phyloP scores from a whole-genome alignment of 2,113 vertebrate genomes.

The Gracilinanus agilis region DNA sequence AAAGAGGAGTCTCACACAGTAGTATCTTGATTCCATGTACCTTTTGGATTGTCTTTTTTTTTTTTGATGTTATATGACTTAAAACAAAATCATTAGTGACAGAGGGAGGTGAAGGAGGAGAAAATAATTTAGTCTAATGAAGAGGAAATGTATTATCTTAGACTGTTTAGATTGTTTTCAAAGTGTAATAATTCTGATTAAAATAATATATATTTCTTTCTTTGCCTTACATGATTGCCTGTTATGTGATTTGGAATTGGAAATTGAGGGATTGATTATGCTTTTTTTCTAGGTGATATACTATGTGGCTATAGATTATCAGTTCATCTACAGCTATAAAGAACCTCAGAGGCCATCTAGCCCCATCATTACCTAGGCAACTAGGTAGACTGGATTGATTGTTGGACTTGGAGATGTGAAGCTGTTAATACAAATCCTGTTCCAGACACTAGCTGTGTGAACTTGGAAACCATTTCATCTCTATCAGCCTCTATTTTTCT shows the following conservation, averaged over 20 bases:
- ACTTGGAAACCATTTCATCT: neutral
- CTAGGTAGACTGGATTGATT: neutral
- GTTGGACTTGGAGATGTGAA: neutral
- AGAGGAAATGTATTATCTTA: slow-evolving; percentile 3
- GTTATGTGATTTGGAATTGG: neutral
- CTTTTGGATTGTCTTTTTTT: slow-evolving; percentile 24
- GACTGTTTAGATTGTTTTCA: neutral
- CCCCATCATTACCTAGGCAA: neutral
- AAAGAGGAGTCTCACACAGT: slow-evolving; percentile 54
- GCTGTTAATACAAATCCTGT: neutral
- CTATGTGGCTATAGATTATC: neutral
- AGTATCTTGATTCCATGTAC: slow-evolving; percentile 2
- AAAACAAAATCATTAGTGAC: slow-evolving; percentile 14
- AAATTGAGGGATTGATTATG: neutral
- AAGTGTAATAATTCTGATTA: neutral
- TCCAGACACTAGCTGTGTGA: neutral
- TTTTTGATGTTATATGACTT: neutral
- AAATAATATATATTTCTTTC: neutral
- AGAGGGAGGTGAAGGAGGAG: neutral
- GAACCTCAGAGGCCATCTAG: neutral
- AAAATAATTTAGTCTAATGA: neutral
- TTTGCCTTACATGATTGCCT: neutral
- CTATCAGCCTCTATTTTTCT: neutral
- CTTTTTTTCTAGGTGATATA: neutral
- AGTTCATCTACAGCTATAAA: neutral